Conservation (phyloP, 53 echinoderm and acorn worm genomes). For the Mesocentrotus franciscanus region DNA sequence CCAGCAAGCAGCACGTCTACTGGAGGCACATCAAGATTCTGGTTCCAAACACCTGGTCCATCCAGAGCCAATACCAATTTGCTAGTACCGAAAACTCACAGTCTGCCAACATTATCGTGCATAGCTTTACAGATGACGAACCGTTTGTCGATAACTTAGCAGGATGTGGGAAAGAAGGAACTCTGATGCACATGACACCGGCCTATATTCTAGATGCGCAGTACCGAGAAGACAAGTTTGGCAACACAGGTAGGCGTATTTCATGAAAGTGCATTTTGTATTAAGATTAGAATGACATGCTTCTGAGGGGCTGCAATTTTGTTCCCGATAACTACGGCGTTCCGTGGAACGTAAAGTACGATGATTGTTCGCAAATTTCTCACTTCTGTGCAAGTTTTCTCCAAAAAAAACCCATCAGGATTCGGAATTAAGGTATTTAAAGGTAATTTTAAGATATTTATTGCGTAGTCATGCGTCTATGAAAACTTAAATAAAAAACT, state of each 20-base stretch:
- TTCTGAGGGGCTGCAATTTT: too few species aligned
- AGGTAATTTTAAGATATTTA: too few species aligned
- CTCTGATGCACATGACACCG: neutral
- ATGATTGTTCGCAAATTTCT: too few species aligned
- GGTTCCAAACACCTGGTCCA: neutral
- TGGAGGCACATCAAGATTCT: slow-evolving; percentile 42
- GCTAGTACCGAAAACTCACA: neutral
- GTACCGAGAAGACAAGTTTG: neutral
- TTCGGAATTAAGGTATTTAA: too few species aligned
- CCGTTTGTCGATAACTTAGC: neutral
- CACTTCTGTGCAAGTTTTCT: too few species aligned
- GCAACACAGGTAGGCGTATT: neutral
- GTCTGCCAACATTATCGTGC: neutral
- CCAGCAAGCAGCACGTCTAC: slow-evolving; percentile 32
- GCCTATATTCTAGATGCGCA: neutral
- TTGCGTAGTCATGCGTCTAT: too few species aligned
- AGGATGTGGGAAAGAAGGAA: slow-evolving; percentile 16
- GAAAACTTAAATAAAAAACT: too few species aligned
- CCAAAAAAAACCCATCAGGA: too few species aligned
- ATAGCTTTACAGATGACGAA: neutral
- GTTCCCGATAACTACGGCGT: too few species aligned
- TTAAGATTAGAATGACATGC: too few species aligned
- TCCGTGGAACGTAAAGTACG: too few species aligned
- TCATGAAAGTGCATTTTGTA: too few species aligned
- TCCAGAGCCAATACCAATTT: neutral